Percentiles rank a stretch among this genome's conserved stretches.
These are phyloP conservation scores for Heteromyza rotundicornis DNA, from an alignment of 2,888 invertebrate genomes.

Conservation along the genomic window DNA sequence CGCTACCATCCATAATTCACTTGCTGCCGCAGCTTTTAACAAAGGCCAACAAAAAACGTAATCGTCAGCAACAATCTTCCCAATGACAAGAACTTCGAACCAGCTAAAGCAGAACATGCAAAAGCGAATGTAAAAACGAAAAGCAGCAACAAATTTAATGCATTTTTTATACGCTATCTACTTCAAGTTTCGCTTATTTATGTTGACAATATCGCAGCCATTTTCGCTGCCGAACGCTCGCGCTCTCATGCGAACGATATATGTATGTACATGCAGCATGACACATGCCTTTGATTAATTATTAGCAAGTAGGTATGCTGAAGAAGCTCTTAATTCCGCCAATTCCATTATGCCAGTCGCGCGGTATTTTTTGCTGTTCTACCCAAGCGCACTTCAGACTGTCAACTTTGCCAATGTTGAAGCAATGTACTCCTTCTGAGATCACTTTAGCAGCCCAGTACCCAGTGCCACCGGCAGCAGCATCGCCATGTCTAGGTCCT, in stretches of 20 bases:
- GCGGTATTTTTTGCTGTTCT: neutral
- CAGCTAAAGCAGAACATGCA: neutral
- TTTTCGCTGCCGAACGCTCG: neutral
- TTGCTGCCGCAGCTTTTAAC: neutral
- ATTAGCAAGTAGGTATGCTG: neutral
- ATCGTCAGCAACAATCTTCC: neutral
- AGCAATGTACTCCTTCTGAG: too few species aligned
- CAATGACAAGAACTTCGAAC: neutral
- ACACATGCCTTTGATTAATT: slow-evolving; percentile 5
- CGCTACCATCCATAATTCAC: neutral
- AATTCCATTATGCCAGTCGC: neutral
- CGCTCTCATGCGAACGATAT: neutral
- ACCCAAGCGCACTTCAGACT: neutral
- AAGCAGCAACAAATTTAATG: neutral
- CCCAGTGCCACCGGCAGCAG: neutral
- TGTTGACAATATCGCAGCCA: neutral
- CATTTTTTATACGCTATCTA: neutral
- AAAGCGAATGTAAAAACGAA: neutral
- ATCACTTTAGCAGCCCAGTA: too few species aligned
- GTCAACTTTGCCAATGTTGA: neutral
- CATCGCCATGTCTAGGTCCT: neutral
- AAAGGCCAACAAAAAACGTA: neutral
- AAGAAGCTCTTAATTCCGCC: slow-evolving; percentile 2
- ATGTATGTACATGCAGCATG: neutral
- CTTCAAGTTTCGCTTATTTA: slow-evolving; percentile 1